Conservation (phyloP, 2,797 vertebrate species). For the Falco peregrinus region DNA sequence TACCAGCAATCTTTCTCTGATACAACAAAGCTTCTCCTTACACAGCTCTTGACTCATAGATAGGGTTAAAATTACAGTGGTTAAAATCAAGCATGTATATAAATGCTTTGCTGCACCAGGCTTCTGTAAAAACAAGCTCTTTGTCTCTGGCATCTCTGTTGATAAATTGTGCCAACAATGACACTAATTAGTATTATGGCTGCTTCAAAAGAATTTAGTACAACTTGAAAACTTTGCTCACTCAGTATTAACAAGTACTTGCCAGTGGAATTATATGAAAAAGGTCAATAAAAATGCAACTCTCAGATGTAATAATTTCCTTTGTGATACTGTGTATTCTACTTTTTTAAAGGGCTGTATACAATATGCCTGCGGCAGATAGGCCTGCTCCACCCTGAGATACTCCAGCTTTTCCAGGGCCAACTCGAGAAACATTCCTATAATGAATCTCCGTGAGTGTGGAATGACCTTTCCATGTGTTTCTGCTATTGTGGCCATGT, state of each 20-base stretch:
- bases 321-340: background rate
- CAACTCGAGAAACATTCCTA: background rate
- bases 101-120: background rate
- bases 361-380: background rate
- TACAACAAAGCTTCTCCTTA: background rate
- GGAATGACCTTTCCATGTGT: background rate
- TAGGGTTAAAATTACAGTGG: background rate
- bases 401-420: background rate
- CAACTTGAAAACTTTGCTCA: background rate
- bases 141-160: background rate
- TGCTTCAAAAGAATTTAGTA: background rate
- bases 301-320: background rate
- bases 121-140: background rate
- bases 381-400: background rate
- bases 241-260: background rate
- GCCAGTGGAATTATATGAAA: background rate
- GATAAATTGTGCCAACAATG: background rate
- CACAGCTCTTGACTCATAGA: background rate
- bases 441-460: background rate
- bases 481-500: background rate
- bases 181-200: background rate
- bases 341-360: background rate
- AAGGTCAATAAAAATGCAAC: background rate
- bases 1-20: background rate
- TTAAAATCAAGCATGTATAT: background rate